Conservation (phyloP, 2,113 vertebrate species). For the Pomatostomus ruficeps region DNA sequence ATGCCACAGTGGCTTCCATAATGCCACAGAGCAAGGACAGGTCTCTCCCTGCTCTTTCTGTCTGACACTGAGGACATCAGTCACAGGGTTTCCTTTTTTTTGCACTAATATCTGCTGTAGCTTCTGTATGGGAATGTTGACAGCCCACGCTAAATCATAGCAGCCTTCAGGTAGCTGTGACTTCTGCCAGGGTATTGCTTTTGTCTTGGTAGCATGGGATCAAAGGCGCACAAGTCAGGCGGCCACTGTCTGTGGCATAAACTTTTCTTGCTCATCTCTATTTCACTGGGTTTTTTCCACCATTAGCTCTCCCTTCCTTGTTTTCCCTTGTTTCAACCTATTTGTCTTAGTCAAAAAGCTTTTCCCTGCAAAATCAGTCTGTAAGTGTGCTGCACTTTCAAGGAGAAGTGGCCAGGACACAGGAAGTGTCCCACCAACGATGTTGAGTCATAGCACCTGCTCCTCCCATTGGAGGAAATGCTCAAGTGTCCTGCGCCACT, state of each 20-base stretch:
- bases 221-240: background rate
- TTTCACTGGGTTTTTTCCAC: background rate
- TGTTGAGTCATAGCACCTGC: too few species aligned
- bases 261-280: background rate
- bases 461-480: background rate
- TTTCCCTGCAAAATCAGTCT: background rate
- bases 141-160: background rate
- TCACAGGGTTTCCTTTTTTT: background rate
- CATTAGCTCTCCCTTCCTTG: background rate
- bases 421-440: fast-evolving
- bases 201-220: background rate
- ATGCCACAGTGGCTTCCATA: background rate
- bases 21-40: background rate
- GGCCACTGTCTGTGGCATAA: background rate
- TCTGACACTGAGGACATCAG: background rate
- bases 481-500: background rate
- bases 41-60: background rate
- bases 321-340: background rate
- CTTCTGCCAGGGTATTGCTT: background rate
- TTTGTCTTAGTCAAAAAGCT: background rate
- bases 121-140: background rate
- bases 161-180: background rate
- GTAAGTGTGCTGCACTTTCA: background rate
- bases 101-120: background rate
- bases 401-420: background rate